Evolutionary conservation across 2,888 invertebrate genomes (phyloP).

Genomic region (Parnassius smintheus): DNA sequence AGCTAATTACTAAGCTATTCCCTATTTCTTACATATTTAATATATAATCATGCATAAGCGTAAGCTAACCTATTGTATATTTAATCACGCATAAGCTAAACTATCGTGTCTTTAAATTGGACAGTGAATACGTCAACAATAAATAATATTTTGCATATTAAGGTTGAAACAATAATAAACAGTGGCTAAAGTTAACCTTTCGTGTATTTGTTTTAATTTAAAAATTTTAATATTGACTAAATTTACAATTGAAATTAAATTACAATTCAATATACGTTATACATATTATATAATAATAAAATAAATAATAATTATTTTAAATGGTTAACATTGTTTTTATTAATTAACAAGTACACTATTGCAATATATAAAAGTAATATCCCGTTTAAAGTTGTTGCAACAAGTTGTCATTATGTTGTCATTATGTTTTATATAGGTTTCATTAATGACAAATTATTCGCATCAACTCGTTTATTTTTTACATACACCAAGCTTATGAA

Average conservation of each 20-base stretch:
- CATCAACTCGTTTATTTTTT: slow-evolving; percentile 49
- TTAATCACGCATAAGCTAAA: no score
- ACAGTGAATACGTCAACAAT: no score
- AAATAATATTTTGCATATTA: no score
- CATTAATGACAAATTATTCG: slow-evolving; percentile 72
- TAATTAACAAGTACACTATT: slow-evolving; percentile 1
- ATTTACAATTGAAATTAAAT: neutral
- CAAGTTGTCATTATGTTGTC: slow-evolving; percentile 64
- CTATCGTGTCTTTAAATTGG: no score
- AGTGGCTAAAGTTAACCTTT: no score
- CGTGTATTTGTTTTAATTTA: slow-evolving; percentile 4
- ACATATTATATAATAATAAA: neutral
- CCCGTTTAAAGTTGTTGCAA: slow-evolving; percentile 65
- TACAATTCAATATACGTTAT: neutral
- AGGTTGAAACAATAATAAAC: no score
- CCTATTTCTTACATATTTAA: no score
- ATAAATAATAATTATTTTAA: slow-evolving; percentile 35
- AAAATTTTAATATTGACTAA: slow-evolving; percentile 3
- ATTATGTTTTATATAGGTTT: slow-evolving; percentile 8
- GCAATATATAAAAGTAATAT: slow-evolving; percentile 31
- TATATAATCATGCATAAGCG: no score
- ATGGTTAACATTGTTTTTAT: slow-evolving; percentile 35
- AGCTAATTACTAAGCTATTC: no score
- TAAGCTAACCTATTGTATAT: no score
- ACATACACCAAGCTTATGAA: slow-evolving; percentile 43